phyloP scores from a whole-genome alignment of 2,797 vertebrate species.

The Podarcis lilfordi region DNA sequence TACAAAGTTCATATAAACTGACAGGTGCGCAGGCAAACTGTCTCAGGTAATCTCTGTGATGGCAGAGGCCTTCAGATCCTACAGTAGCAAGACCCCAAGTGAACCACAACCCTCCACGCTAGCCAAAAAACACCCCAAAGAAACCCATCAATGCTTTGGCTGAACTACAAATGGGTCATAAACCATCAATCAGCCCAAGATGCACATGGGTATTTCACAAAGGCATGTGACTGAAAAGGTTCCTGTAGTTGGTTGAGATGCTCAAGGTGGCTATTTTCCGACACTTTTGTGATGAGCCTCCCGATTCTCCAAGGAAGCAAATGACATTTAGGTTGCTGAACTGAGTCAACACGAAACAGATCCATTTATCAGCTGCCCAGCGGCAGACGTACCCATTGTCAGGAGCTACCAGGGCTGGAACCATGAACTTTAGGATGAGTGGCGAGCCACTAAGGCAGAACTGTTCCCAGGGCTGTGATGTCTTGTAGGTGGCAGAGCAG shows the following conservation, averaged over 20 bases:
- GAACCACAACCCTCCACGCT: background rate
- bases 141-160: background rate
- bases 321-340: background rate
- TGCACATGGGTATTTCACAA: background rate
- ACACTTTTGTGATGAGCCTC: background rate
- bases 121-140: background rate
- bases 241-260: background rate
- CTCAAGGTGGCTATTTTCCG: background rate
- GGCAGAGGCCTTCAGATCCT: background rate
- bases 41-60: background rate
- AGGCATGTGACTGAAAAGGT: background rate
- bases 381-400: no score
- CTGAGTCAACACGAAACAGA: no score
- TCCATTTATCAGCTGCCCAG: no score
- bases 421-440: background rate
- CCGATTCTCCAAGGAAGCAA: background rate
- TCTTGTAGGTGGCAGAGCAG: no score
- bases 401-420: no score
- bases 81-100: background rate
- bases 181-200: no score
- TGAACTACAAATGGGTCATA: background rate
- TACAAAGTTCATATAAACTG: background rate
- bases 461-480: no score
- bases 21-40: background rate
- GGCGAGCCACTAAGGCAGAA: background rate